Percentiles rank a stretch among this genome's conserved stretches.
These are phyloP conservation scores for Myopa tessellatipennis DNA, from an alignment of 2,888 invertebrate genomes.

Conservation along the genomic window DNA sequence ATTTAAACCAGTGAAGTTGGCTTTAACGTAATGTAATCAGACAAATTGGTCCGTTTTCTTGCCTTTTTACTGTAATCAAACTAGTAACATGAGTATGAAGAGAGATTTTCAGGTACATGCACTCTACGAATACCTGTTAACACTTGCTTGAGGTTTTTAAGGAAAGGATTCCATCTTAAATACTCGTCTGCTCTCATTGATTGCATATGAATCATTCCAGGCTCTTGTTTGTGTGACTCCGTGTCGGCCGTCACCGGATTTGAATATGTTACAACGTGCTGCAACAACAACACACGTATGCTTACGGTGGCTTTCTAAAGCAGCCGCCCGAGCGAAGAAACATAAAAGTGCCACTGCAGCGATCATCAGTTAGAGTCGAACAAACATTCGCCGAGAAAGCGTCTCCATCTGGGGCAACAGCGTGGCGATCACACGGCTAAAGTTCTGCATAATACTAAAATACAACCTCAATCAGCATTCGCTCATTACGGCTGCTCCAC, in stretches of 20 bases:
- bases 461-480: constrained; percentile 66
- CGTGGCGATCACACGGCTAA: constrained; percentile 32
- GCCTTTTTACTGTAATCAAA: neutral
- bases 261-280: constrained; percentile 36
- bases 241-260: constrained; percentile 57
- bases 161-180: neutral
- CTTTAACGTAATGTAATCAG: too few species aligned
- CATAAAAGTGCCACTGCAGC: constrained; percentile 10
- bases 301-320: constrained; percentile 19
- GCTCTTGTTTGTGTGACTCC: constrained; percentile 41
- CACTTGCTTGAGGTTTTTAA: neutral
- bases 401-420: constrained; percentile 1
- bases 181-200: neutral
- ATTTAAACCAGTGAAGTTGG: too few species aligned
- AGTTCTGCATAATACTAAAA: constrained; percentile 53
- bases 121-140: too few species aligned
- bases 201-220: neutral
- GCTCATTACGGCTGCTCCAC: constrained; percentile 53
- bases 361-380: constrained; percentile 49
- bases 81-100: too few species aligned
- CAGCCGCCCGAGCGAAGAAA: neutral
- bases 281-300: constrained; percentile 7
- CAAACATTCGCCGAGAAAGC: constrained; percentile 28
- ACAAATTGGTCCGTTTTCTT: too few species aligned
- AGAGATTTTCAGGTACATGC: too few species aligned